Evolutionary conservation across 2,113 vertebrate species (phyloP).

Genomic region (Rhinogobius similis): DNA sequence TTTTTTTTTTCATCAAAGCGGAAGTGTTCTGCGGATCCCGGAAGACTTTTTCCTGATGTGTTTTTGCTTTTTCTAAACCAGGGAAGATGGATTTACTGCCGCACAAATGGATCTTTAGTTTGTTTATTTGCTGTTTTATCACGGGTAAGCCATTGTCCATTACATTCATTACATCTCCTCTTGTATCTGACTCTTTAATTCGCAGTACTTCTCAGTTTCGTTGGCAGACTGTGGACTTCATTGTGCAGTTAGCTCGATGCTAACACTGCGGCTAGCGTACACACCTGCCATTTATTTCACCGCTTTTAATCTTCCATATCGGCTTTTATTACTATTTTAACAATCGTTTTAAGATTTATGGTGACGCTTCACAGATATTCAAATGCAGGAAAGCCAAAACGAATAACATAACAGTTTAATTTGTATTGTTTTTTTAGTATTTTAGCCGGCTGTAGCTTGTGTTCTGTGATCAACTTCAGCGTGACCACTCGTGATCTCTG

Average conservation of each 20-base stretch:
- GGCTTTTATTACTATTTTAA: constrained; percentile 7
- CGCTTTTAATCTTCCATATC: background rate
- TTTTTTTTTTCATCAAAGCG: background rate
- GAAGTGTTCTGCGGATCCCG: constrained; percentile 46
- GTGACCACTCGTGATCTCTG: constrained; percentile 69
- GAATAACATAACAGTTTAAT: accelerated
- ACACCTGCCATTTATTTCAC: background rate
- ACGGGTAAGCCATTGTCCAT: constrained; percentile 52
- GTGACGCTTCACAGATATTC: accelerated
- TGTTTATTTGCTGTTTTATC: constrained; percentile 54
- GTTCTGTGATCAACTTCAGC: constrained; percentile 31
- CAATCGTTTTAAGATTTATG: accelerated
- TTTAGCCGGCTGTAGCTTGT: background rate
- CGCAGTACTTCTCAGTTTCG: background rate
- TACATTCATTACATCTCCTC: accelerated
- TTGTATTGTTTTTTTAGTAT: background rate
- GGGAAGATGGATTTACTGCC: constrained; percentile 76
- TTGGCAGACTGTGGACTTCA: constrained; percentile 31
- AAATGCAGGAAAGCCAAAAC: accelerated
- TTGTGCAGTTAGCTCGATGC: constrained; percentile 56
- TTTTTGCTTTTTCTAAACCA: constrained; percentile 60
- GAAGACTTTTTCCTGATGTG: constrained; percentile 67
- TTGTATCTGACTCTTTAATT: background rate
- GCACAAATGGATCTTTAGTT: constrained; percentile 47
- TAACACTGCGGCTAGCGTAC: constrained; percentile 40